A percentile compares a stretch with the other conserved stretches of the same genome.
Evolutionary conservation across 2,797 vertebrate genomes (phyloP).

Genomic region (Phalloptychus januarius): DNA sequence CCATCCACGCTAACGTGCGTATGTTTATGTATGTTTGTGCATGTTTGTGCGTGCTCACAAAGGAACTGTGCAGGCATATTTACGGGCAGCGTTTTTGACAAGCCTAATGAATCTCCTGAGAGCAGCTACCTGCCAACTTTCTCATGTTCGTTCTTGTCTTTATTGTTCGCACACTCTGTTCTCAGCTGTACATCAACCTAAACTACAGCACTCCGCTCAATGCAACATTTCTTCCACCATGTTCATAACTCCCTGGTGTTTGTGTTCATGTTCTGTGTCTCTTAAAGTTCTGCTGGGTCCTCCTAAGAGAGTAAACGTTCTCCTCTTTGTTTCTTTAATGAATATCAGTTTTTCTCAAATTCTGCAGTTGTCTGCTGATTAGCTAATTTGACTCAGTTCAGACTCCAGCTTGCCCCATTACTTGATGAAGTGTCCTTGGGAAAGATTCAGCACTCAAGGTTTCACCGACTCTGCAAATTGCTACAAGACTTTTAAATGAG

Average conservation of each 20-base stretch:
- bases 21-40: constrained; percentile 36
- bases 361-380: constrained; percentile 1
- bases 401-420: no score
- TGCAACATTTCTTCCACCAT: constrained; percentile 18
- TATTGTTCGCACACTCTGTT: constrained; percentile 63
- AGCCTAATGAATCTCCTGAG: constrained; percentile 78
- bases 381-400: not conserved
- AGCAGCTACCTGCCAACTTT: constrained; percentile 63
- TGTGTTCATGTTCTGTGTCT: not conserved
- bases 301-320: not conserved
- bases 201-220: constrained; percentile 23
- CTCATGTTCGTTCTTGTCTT: constrained; percentile 75
- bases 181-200: constrained; percentile 46
- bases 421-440: not conserved
- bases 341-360: not conserved
- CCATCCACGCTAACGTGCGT: constrained; percentile 36
- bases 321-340: not conserved
- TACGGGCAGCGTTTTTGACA: constrained; percentile 67
- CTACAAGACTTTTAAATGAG: not conserved
- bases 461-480: not conserved
- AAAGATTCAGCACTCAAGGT: not conserved
- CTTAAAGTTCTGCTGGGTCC: constrained; percentile 15
- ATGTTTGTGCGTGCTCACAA: constrained; percentile 36
- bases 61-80: constrained; percentile 71
- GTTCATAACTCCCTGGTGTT: constrained; percentile 11